A percentile compares a stretch with the other conserved stretches of the same genome.
Conservation (phyloP, 64 coral and sea anemone species). For the Actinia equina region DNA sequence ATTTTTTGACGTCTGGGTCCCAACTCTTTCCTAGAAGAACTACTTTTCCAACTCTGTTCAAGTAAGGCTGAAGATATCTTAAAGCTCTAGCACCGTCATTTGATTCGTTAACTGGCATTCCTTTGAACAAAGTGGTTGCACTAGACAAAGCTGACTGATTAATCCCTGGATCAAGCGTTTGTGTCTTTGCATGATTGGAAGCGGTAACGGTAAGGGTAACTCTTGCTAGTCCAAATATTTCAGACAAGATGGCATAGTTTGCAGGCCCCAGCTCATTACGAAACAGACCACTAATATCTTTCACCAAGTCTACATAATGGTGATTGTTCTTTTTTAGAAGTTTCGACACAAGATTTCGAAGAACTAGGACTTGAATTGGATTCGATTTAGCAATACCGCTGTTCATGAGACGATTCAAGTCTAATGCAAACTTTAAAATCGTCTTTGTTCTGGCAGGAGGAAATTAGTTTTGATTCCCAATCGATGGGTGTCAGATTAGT, state of each 20-base stretch:
- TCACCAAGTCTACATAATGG: constrained; percentile 36
- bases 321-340: constrained; percentile 35
- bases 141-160: constrained; percentile 12
- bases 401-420: constrained; percentile 17
- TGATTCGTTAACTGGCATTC: constrained; percentile 15
- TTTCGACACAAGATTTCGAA: constrained; percentile 51
- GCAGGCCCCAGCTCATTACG: constrained; percentile 40
- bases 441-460: constrained; percentile 21
- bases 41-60: neutral
- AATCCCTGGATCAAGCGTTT: no score
- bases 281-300: constrained; percentile 48
- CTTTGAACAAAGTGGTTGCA: constrained; percentile 11
- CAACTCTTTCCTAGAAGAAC: constrained; percentile 26
- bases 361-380: constrained; percentile 38
- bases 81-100: neutral
- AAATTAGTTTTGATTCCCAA: neutral
- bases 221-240: constrained; percentile 39
- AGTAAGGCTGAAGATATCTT: constrained; percentile 32
- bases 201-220: constrained; percentile 8
- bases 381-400: constrained; percentile 12
- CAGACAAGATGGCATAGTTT: constrained; percentile 38
- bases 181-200: neutral
- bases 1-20: constrained; percentile 38
- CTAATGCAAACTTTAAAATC: constrained; percentile 11
- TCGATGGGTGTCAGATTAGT: constrained; percentile 9